phyloP scores from a whole-genome alignment of 2,888 invertebrate genomes.

The Aricia artaxerxes region DNA sequence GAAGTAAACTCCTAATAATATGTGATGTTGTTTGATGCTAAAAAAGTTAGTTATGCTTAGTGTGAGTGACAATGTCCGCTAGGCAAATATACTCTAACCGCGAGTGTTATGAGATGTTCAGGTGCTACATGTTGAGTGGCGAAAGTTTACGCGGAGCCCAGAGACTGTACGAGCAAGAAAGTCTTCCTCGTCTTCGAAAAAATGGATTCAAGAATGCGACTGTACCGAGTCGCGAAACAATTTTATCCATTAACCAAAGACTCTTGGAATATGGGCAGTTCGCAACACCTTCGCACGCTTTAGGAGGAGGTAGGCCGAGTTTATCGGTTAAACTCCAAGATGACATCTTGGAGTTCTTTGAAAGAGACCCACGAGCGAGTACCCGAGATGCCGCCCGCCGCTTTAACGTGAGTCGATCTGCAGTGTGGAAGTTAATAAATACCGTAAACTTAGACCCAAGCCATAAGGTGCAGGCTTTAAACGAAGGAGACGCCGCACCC shows the following conservation, averaged over 20 bases:
- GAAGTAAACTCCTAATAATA: no score
- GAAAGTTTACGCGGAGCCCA: background rate
- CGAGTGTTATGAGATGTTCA: background rate
- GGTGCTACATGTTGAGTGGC: background rate
- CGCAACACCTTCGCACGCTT: background rate
- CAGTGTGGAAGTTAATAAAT: background rate
- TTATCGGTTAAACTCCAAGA: background rate
- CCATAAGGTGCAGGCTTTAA: no score
- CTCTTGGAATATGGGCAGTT: background rate
- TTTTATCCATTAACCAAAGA: background rate
- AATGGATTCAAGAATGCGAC: background rate
- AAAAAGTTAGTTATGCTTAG: no score
- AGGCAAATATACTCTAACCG: background rate
- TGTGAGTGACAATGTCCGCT: no score
- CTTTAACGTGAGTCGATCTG: background rate
- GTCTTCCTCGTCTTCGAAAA: background rate
- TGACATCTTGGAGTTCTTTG: constrained; percentile 16
- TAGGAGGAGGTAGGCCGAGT: background rate
- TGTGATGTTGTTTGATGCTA: no score
- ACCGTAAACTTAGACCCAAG: no score
- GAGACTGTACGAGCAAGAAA: background rate
- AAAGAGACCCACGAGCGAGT: constrained; percentile 19
- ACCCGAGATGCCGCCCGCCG: constrained; percentile 11
- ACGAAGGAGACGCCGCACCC: no score
- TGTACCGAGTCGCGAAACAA: no score